phyloP scores from a whole-genome alignment of 2,888 invertebrate species.

The Dicyrtomina minuta region DNA sequence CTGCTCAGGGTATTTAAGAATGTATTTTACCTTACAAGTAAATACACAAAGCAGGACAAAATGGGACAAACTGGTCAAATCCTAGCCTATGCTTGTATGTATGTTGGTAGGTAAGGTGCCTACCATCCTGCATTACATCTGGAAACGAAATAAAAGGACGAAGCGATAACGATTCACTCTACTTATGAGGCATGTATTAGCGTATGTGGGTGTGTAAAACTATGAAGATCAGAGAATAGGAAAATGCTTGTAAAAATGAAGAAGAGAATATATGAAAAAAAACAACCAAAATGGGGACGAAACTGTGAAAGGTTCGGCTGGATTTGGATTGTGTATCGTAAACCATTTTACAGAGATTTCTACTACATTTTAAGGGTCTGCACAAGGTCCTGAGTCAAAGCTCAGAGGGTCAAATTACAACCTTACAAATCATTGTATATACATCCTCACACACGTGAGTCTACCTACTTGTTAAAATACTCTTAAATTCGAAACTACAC shows the following conservation, averaged over 20 bases:
- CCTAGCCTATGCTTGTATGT: too few species aligned
- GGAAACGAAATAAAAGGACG: too few species aligned
- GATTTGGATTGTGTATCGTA: constrained; percentile 35
- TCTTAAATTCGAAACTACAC: not conserved
- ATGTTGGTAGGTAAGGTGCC: too few species aligned
- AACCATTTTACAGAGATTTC: constrained; percentile 35
- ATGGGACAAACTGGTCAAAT: too few species aligned
- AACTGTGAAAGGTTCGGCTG: constrained; percentile 8
- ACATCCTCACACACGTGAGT: constrained; percentile 8
- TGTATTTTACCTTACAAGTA: not conserved
- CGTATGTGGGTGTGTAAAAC: constrained; percentile 21
- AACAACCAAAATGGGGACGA: constrained; percentile 9
- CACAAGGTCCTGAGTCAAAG: constrained; percentile 10
- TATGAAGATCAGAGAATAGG: not conserved
- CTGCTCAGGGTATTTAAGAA: not conserved
- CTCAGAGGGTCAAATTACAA: constrained; percentile 29
- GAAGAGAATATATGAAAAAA: constrained; percentile 5
- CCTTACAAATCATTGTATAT: not conserved
- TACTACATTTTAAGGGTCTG: constrained; percentile 25
- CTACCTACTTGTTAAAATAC: constrained; percentile 3
- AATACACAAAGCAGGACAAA: too few species aligned
- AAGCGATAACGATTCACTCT: not conserved
- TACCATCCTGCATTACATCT: too few species aligned
- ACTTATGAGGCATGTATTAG: too few species aligned
- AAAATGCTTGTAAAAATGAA: constrained; percentile 21